Percentiles rank a stretch among this genome's conserved stretches.
Evolutionary conservation across 2,888 invertebrate genomes (phyloP).

Genomic region (Drosophila lutescens): DNA sequence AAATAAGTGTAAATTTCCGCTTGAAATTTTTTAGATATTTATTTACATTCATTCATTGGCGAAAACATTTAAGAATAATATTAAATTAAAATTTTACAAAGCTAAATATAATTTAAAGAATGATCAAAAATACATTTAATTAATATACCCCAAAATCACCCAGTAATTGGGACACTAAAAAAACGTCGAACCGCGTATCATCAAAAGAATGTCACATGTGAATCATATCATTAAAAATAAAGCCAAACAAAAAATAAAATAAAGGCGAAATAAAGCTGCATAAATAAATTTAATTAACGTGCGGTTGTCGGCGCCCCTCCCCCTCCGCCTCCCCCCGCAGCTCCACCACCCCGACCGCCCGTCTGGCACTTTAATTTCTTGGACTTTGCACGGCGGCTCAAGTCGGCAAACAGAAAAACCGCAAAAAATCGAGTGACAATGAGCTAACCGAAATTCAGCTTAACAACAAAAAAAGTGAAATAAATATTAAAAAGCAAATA

Average conservation of each 20-base stretch:
- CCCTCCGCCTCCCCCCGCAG: constrained; percentile 7
- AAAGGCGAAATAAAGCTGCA: constrained; percentile 57
- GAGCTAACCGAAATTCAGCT: constrained; percentile 37
- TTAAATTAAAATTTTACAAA: no score
- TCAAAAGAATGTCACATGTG: constrained; percentile 70
- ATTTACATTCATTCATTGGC: no score
- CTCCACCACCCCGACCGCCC: constrained; percentile 29
- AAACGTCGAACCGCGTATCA: constrained; percentile 33
- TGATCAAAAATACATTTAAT: no score
- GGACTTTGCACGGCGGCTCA: constrained; percentile 79
- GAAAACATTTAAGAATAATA: no score
- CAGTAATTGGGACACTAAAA: constrained; percentile 9
- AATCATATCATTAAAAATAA: constrained; percentile 74
- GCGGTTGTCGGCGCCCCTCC: constrained; percentile 47
- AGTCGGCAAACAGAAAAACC: constrained; percentile 57
- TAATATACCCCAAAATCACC: background rate
- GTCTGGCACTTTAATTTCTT: constrained; percentile 74
- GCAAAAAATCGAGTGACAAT: constrained; percentile 33
- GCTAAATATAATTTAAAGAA: no score
- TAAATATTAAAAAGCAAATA: constrained; percentile 39
- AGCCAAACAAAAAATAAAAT: constrained; percentile 49
- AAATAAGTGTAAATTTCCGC: no score
- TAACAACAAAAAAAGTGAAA: constrained; percentile 27
- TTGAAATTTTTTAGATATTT: no score
- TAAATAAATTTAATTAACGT: constrained; percentile 80